Evolutionary conservation across 2,888 invertebrate genomes (phyloP).

Genomic region (Magallana nippona): DNA sequence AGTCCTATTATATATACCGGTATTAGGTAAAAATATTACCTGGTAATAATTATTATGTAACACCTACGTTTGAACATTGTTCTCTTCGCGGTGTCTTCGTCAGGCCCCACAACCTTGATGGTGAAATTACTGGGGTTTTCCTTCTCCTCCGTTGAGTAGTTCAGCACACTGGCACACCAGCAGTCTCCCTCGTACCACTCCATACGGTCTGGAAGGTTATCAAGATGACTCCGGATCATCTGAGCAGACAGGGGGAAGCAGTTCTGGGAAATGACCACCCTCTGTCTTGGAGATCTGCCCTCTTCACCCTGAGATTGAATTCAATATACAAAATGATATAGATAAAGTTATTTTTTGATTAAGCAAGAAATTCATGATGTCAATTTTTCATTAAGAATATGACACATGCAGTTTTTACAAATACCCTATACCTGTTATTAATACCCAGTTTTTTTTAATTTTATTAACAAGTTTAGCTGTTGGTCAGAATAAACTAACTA

Average conservation of each 20-base stretch:
- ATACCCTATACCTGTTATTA: too few species aligned
- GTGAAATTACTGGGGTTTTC: conserved; percentile 62
- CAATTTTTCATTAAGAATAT: too few species aligned
- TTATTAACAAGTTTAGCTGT: too few species aligned
- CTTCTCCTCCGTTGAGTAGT: conserved; percentile 61
- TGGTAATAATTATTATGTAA: too few species aligned
- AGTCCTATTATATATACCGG: too few species aligned
- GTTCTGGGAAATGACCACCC: conserved; percentile 5
- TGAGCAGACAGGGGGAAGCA: conserved; percentile 46
- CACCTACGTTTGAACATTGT: conserved; percentile 61
- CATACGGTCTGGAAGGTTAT: conserved; percentile 55
- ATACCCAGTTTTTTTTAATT: too few species aligned
- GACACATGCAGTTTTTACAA: too few species aligned
- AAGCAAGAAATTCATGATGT: too few species aligned
- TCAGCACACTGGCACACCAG: conserved; percentile 57
- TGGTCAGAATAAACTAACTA: too few species aligned
- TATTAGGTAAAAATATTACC: too few species aligned
- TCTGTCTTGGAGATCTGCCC: neutral
- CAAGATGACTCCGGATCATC: conserved; percentile 51
- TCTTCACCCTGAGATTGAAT: conserved; percentile 30
- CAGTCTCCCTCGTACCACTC: conserved; percentile 65
- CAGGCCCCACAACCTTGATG: conserved; percentile 56
- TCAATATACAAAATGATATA: neutral
- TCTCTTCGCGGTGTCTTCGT: conserved; percentile 57
- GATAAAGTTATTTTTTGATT: neutral